Evolutionary conservation across 2,113 vertebrate genomes (phyloP), one percentile per base, ranked within the genome.

Genomic region (Mellivora capensis): DNA sequence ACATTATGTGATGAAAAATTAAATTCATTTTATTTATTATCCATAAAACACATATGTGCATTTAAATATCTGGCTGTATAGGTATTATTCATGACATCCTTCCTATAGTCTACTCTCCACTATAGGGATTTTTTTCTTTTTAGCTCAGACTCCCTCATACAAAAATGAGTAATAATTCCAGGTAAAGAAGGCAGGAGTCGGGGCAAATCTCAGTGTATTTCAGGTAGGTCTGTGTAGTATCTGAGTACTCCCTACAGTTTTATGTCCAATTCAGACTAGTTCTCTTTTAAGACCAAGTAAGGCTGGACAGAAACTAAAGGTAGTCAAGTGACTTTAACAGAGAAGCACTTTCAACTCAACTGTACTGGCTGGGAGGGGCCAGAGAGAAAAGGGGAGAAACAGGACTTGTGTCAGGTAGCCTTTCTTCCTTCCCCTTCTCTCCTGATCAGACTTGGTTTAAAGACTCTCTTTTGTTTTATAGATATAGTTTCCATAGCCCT

Each of bases 131-230:
- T 83, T 77, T 79, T 91, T 62, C 62, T 79, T 64, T 67, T 76
- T 95, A 77, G 86, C 87, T 96, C 91, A 93, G 49, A 87, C 47
- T 91, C 64, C n/a, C 31, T 76, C 80, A 47, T 96, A 96, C 79
- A 96, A 39, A 76, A 93, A 90, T 97, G 96, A 97, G 80, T 94
- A 97, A 91, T 74, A 92, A 91, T 96, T 98, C 87, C 76, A 69
- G 42, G 90, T 94, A 96, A 94, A 77, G 93, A 93, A 95, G 90
- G 57, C 67, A 80, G 59, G 44, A 93, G 17, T 88, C 23, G 59
- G 59, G 61, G 87, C 84, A 74, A 10, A 49, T 91, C 72, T 93
- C 61, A 47, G 54, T 52, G 27, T 91, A 79, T 57, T 93, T 97
- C 54, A 83, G 54, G 2, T 69, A 17, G 2, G 49, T 92, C 37